Conservation (phyloP, 2,113 vertebrate species). For the Ceyx margarethae region DNA sequence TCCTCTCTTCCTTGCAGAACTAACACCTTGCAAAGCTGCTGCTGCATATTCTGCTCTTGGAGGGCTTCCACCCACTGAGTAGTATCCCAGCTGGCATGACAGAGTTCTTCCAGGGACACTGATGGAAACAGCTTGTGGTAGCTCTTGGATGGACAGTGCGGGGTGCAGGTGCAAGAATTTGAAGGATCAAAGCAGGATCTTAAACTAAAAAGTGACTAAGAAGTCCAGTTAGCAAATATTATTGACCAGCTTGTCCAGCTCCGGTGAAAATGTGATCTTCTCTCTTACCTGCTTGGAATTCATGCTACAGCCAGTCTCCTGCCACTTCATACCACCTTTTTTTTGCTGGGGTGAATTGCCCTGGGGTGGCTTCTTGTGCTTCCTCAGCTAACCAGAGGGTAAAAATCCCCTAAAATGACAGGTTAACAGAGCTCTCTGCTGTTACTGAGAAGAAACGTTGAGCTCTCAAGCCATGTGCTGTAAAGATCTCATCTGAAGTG, state of each 20-base stretch:
- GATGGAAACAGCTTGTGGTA: background rate
- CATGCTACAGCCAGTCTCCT: background rate
- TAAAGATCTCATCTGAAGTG: background rate
- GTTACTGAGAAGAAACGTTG: background rate
- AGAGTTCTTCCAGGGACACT: slow-evolving; percentile 38
- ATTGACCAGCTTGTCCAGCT: background rate
- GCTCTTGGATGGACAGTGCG: background rate
- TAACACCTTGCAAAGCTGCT: slow-evolving; percentile 22
- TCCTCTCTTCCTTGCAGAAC: slow-evolving; percentile 3
- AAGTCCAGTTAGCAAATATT: background rate
- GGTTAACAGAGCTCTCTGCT: background rate
- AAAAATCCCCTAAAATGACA: fast-evolving
- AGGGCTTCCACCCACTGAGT: background rate
- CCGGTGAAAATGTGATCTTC: background rate
- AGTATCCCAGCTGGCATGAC: background rate
- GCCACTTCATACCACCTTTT: background rate
- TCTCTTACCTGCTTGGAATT: background rate
- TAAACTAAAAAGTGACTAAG: background rate
- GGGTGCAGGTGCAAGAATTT: background rate
- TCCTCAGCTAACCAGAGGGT: background rate
- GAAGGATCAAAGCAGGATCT: background rate
- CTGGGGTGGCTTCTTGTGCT: background rate
- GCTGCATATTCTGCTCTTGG: slow-evolving; percentile 31
- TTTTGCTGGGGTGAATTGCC: background rate
- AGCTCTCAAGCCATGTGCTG: background rate